Evolutionary conservation across 1,140 invertebrate genomes (phyloP).

Genomic region (Mactra quadrangularis): DNA sequence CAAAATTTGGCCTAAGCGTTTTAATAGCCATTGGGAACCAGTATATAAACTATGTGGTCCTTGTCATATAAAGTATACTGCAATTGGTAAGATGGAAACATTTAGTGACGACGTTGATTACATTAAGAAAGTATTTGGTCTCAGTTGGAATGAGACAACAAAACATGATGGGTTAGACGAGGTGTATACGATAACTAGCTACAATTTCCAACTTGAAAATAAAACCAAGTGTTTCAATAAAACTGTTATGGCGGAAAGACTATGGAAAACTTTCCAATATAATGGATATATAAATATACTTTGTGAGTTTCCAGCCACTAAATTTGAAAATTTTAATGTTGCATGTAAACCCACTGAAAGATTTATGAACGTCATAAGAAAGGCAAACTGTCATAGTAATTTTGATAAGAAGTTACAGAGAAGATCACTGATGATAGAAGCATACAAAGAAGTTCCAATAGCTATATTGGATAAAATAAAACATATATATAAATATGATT

Average conservation of each 20-base stretch:
- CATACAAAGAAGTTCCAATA: conserved; percentile 1
- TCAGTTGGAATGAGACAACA: not conserved
- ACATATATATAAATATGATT: conserved; percentile 25
- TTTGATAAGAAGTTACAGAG: not conserved
- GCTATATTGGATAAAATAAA: not conserved
- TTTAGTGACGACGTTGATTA: conserved; percentile 44
- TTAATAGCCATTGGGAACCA: conserved; percentile 10
- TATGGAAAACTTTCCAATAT: conserved; percentile 49
- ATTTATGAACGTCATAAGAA: not conserved
- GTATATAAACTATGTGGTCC: conserved; percentile 25
- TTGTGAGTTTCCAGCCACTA: not conserved
- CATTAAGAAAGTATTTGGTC: conserved; percentile 29
- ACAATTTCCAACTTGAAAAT: not conserved
- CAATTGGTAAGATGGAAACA: conserved; percentile 60
- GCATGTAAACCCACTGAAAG: not conserved
- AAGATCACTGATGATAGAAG: not conserved
- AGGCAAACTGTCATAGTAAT: not conserved
- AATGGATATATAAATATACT: conserved; percentile 4
- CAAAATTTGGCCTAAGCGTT: no score
- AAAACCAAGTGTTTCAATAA: not conserved
- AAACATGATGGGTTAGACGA: not conserved
- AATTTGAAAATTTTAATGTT: no score
- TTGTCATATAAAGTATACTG: conserved; percentile 42
- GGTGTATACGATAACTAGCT: not conserved
- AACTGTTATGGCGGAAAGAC: not conserved